Conservation (phyloP, 1,140 invertebrate species). For the Mactra quadrangularis region DNA sequence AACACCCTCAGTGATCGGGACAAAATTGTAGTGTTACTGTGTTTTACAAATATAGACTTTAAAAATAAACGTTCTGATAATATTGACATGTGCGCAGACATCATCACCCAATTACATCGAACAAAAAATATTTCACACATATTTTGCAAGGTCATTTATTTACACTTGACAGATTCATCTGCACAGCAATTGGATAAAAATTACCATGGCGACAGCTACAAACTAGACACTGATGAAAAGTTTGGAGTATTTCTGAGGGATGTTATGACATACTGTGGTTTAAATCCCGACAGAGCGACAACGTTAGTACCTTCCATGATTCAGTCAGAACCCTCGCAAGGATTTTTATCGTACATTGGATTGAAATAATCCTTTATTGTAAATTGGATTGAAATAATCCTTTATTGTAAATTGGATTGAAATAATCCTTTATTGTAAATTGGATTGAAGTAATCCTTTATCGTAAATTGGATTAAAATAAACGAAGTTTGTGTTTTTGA, state of each 20-base stretch:
- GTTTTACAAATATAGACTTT: not conserved
- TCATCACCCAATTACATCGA: not conserved
- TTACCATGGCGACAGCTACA: not conserved
- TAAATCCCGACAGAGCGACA: not conserved
- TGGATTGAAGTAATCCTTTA: too few relatives aligned
- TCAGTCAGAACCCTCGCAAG: not conserved
- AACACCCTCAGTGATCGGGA: not conserved
- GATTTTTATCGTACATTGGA: constrained; percentile 5
- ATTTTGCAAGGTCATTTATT: constrained; percentile 22
- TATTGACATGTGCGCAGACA: not conserved
- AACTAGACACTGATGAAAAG: not conserved
- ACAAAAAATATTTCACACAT: constrained; percentile 8
- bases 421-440: not conserved
- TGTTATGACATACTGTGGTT: not conserved
- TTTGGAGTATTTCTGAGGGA: not conserved
- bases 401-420: not conserved
- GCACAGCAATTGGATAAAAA: not conserved
- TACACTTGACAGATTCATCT: constrained; percentile 5
- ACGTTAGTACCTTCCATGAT: not conserved
- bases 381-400: not conserved
- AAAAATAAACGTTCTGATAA: not conserved
- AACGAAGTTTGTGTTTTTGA: too few relatives aligned
- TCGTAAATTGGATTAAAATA: too few relatives aligned
- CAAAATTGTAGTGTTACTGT: constrained; percentile 36
- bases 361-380: too few relatives aligned